Percentiles rank a stretch among this genome's conserved stretches.
Evolutionary conservation across 2,113 vertebrate genomes (phyloP).

Genomic region (Ifrita kowaldi): DNA sequence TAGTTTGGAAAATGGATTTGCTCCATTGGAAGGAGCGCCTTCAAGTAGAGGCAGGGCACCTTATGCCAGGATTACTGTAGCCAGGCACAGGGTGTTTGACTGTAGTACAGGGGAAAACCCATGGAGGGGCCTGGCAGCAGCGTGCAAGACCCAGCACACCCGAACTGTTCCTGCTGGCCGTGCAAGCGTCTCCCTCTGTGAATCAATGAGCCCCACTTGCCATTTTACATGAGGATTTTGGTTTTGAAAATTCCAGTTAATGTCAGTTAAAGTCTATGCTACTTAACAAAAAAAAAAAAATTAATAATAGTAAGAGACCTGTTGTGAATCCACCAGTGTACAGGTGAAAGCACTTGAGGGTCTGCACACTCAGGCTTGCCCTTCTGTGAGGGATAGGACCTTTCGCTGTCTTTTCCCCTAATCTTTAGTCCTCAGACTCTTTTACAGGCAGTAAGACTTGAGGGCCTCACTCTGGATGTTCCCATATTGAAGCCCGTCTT

Average conservation of each 20-base stretch:
- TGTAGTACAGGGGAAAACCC: neutral
- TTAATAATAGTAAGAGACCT: neutral
- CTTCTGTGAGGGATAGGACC: neutral
- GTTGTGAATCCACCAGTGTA: neutral
- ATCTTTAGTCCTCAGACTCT: neutral
- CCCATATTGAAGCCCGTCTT: neutral
- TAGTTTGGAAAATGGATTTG: neutral
- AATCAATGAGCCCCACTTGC: rapidly evolving
- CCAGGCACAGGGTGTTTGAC: neutral
- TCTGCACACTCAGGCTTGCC: rapidly evolving
- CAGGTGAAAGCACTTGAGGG: rapidly evolving
- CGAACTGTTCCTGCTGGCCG: neutral
- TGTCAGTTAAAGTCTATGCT: neutral
- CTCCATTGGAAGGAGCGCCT: neutral
- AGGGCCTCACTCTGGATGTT: rapidly evolving
- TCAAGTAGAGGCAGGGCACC: neutral
- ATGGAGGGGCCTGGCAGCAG: neutral
- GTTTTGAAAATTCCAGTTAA: neutral
- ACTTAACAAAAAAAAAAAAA: neutral
- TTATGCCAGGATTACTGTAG: neutral
- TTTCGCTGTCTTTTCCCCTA: neutral
- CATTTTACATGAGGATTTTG: neutral
- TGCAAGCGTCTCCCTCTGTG: neutral
- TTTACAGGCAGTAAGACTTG: neutral
- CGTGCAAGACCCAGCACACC: rapidly evolving